Base-by-base conservation (phyloP, 2,797 vertebrate genomes). In the Eospalax fontanierii region DNA sequence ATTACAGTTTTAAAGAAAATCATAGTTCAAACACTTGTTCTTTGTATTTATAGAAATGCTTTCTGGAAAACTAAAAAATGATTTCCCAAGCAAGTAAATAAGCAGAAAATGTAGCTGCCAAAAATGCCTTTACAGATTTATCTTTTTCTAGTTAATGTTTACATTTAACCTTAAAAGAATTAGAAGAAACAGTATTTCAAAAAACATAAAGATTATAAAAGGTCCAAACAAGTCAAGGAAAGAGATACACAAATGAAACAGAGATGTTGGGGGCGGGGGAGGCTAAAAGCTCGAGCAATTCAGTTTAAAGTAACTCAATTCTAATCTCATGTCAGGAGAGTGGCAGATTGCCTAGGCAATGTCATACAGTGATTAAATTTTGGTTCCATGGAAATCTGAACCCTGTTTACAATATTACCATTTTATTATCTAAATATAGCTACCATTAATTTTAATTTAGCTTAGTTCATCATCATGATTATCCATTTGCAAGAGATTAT, bases 371-470 rank as follows among this genome's bases (percentile, higher is more conserved):
- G 78, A 90, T 88, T 92, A 76, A 65, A 85, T 70, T 89, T 96
- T 90, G 91, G 61, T 85, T 90, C 65, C 59, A n/a, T 14, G 63
- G 38, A 89, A 88, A 61, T 89, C n/a, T 89, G 7, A 94, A 80
- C 1, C n/a, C 16, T 93, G 73, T 92, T 96, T 94, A 75, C 18
- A 93, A 81, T 24, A 65, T 61, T 66, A 95, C 22, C 22, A 87
- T 75, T 94, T 80, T 57, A 93, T 46, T 94, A 90, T 70, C 78
- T 93, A 93, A 90, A 94, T 61, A 96, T 35, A 94, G 38, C 24
- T 85, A 88, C 3, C 87, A 90, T 83, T 87, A 94, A 85, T 95
- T 95, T 96, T 74, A 92, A 92, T 92, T 90, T 85, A 82, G 26
- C 18, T 84, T 40, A 89, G 14, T 68, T 33, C 4, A 85, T 79